Evolutionary conservation across 2,888 invertebrate genomes (phyloP).

Genomic region (Ormyrus rosae): DNA sequence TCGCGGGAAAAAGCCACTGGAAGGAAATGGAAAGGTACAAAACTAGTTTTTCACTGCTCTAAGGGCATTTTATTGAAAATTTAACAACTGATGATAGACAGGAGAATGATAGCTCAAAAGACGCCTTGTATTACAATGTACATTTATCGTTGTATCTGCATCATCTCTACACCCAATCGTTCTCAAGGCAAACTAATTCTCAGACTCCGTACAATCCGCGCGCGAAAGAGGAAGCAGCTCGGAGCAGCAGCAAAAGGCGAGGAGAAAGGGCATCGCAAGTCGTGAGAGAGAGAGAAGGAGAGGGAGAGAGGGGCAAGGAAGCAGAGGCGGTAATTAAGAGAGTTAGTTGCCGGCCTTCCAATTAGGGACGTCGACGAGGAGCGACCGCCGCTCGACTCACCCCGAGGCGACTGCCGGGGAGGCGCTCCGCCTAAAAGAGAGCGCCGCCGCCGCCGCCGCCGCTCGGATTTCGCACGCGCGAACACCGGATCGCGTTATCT

Average conservation of each 20-base stretch:
- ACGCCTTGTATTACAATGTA: too few relatives aligned
- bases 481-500: slow-evolving; percentile 45
- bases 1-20: too few relatives aligned
- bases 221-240: background rate
- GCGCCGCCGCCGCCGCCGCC: slow-evolving; percentile 1
- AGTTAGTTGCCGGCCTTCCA: slow-evolving; percentile 76
- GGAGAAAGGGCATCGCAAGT: background rate
- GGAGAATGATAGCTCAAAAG: too few relatives aligned
- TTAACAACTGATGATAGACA: too few relatives aligned
- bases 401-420: slow-evolving; percentile 29
- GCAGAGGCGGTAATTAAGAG: slow-evolving; percentile 78
- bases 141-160: too few relatives aligned
- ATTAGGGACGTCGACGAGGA: slow-evolving; percentile 67
- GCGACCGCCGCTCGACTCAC: slow-evolving; percentile 5
- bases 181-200: too few relatives aligned
- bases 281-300: slow-evolving; percentile 55
- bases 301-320: slow-evolving; percentile 63
- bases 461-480: slow-evolving; percentile 46
- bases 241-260: background rate
- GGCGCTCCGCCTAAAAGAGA: slow-evolving; percentile 41
- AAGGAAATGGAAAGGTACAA: too few relatives aligned
- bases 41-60: too few relatives aligned
- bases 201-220: background rate
- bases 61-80: too few relatives aligned
- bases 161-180: too few relatives aligned